Evolutionary conservation across 2,888 invertebrate species (phyloP), one percentile per base, ranked within the genome.

Genomic region (Campoplex capitator): DNA sequence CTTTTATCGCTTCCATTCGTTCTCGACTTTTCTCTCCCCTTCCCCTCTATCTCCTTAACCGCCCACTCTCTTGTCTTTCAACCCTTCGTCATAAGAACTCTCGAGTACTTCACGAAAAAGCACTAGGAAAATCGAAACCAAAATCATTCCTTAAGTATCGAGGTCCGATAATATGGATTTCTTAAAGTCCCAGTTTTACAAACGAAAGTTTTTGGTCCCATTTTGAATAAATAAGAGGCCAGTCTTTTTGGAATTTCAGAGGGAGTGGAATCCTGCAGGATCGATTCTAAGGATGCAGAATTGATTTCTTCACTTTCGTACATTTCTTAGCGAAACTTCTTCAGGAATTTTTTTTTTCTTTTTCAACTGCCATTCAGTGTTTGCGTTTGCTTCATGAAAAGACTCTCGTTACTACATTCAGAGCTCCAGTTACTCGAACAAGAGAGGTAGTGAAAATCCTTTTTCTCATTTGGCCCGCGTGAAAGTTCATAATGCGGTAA

Each of bases 1-100:
- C 73, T 75, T 84, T 80, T 68, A 80, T 76, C 42, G 84, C 58
- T 75, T 62, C 62, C 74, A 77, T 74, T 74, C 73, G 70, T 16
- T 42, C 65, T 81, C 73, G 65, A 74, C 35, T 74, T 74, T 35
- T 38, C 51, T 51, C 23, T 28, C n/a, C 32, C 54, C 3, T 13
- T 7, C 42, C 13, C 42, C 56, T 32, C 28, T 7, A 38, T 11
- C 13, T 54, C 42, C 42, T 7, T 9, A 42, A 38, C 4, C 38
- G 38, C 6, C 38, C 42, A 2, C 23, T 71, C 48, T 73, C 54
- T 23, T 32, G 62, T 62, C 35, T 67, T 67, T 51, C 42, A 54
- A 68, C 16, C 71, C 45, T 67, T 65, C 38, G 68, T 79, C 84
- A 38, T 18, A 75, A 48, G 51, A 58, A 32, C 62, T 71, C 62